phyloP scores from a whole-genome alignment of 2,113 vertebrate species.

The Cinclus cinclus region DNA sequence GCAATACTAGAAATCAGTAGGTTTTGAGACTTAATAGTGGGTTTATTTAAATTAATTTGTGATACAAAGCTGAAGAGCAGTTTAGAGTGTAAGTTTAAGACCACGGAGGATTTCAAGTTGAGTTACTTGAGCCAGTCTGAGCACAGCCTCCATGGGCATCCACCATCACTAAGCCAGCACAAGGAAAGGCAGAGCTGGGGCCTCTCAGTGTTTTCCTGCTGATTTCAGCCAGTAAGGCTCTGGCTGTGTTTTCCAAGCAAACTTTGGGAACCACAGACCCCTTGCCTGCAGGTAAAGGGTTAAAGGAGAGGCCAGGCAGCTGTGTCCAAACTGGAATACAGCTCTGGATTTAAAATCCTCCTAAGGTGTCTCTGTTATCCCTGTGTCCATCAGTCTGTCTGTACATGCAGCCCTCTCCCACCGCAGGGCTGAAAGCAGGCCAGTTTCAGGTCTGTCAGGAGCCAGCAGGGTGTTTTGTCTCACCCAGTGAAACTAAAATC shows the following conservation, averaged over 20 bases:
- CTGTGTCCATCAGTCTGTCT: neutral
- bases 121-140: neutral
- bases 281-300: neutral
- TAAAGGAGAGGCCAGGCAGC: neutral
- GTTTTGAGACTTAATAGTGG: neutral
- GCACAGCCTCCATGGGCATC: neutral
- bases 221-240: neutral
- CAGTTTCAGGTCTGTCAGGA: neutral
- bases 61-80: neutral
- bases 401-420: neutral
- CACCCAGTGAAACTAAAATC: neutral
- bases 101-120: neutral
- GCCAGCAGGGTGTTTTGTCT: neutral
- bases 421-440: neutral
- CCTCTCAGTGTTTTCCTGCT: neutral
- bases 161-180: neutral
- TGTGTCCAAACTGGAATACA: neutral
- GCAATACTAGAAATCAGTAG: neutral
- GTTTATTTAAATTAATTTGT: neutral
- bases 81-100: neutral
- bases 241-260: neutral
- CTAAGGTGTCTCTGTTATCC: neutral
- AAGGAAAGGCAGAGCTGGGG: neutral
- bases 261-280: neutral
- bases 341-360: neutral